Base-by-base conservation (phyloP, 2,797 vertebrate genomes). In the Micromesistius poutassou region DNA sequence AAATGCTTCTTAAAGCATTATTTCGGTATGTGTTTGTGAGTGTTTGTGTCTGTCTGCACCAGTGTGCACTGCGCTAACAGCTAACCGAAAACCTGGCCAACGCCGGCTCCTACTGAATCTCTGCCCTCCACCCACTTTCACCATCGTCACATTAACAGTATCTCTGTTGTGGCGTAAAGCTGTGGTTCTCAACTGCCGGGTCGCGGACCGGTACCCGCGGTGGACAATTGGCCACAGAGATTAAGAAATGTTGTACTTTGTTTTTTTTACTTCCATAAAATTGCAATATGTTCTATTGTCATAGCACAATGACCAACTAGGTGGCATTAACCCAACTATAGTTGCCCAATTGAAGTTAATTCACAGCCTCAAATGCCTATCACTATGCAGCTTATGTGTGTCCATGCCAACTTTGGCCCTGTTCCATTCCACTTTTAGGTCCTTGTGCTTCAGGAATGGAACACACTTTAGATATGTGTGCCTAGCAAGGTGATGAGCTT, bases 331-430 rank as follows among this genome's bases (percentile, higher is more conserved):
- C 40, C 40, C 14, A 16, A 42, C 40, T 42, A 14, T 46, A 14
- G 13, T 55, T 5, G 19, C 46, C 46, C 46, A 55, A 55, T 22
- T 5, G 1, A 22, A 55, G 46, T 19, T 55, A n/a, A 14, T 55
- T 55, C 46, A 55, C 46, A 55, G 46, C 46, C 46, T 55, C 4
- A 22, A 55, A 55, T 55, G 19, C 46, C 46, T n/a, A 12, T 19
- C 19, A 22, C 46, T 55, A 22, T 55, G 46, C 46, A 22, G 16
- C 12, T 55, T 55, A 14, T 31, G 70, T 9, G 28, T 46, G 38
- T 75, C 81, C 83, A 78, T 78, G 76, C 72, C 28, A 66, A 25
- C 31, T 30, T 73, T 30, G 74, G 76, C 76, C 33, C 78, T 79
- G 77, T 79, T 81, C 50, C 71, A 46, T 76, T 76, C 74, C 76